phyloP scores from a whole-genome alignment of 2,888 invertebrate genomes.

The Spilosoma lubricipeda region DNA sequence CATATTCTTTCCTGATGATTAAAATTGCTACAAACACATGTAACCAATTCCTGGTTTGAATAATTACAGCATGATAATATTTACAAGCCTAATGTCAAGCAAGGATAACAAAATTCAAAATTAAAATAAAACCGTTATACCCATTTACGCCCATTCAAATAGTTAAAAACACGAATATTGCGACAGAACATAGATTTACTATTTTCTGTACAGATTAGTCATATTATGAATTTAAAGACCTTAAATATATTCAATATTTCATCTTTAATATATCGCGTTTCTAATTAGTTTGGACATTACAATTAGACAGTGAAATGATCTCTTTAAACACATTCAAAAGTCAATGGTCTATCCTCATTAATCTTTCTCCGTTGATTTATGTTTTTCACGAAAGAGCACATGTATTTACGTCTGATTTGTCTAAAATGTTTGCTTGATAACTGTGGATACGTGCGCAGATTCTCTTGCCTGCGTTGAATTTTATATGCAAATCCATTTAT shows the following conservation, averaged over 20 bases:
- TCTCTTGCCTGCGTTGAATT: constrained; percentile 20
- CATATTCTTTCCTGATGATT: neutral
- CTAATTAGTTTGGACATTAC: neutral
- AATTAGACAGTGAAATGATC: neutral
- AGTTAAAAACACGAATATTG: neutral
- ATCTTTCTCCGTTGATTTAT: constrained; percentile 55
- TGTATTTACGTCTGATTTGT: constrained; percentile 57
- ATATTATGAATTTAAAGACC: too few species aligned
- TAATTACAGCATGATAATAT: neutral
- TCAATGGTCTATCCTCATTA: constrained; percentile 33
- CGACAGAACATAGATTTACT: neutral
- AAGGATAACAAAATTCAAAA: neutral
- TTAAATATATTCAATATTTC: neutral
- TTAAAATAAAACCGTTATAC: neutral
- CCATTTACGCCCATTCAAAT: neutral
- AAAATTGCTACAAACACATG: neutral
- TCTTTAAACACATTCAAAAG: neutral
- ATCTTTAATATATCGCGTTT: neutral
- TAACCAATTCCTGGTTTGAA: neutral
- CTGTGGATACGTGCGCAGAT: constrained; percentile 34
- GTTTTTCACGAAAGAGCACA: constrained; percentile 56
- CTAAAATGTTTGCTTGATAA: constrained; percentile 49
- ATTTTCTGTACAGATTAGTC: neutral
- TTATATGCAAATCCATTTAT: constrained; percentile 40
- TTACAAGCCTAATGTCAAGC: neutral